Conservation (phyloP, 2,113 vertebrate genomes). For the Edolisoma coerulescens region DNA sequence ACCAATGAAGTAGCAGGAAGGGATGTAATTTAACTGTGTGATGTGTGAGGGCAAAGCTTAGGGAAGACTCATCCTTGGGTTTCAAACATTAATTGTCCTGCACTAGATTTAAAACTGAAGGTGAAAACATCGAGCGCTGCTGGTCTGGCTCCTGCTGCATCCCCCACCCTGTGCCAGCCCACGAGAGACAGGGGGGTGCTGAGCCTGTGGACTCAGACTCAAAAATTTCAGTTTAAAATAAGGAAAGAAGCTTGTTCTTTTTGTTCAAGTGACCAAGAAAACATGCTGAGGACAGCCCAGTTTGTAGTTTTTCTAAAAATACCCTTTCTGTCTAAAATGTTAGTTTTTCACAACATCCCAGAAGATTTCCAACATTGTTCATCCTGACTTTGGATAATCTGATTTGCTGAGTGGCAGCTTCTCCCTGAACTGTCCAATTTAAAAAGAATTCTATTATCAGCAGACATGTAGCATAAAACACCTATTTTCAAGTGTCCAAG, state of each 20-base stretch:
- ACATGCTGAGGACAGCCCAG: background rate
- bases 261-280: background rate
- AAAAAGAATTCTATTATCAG: background rate
- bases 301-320: background rate
- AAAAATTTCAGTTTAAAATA: background rate
- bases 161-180: background rate
- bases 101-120: background rate
- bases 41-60: background rate
- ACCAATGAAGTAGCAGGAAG: background rate
- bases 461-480: background rate
- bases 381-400: background rate
- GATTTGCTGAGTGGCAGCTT: background rate
- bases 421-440: background rate
- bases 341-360: background rate
- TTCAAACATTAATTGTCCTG: background rate
- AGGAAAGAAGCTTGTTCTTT: background rate
- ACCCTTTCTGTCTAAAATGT: background rate
- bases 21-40: background rate
- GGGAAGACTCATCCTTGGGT: background rate
- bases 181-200: background rate
- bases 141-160: background rate
- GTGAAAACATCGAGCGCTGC: rapidly evolving
- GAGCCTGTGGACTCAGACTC: background rate
- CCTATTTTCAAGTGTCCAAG: background rate
- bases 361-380: background rate